Percentiles rank a stretch among this genome's conserved stretches.
phyloP scores from a whole-genome alignment of 2,888 invertebrate genomes.

The Macrophya alboannulata region DNA sequence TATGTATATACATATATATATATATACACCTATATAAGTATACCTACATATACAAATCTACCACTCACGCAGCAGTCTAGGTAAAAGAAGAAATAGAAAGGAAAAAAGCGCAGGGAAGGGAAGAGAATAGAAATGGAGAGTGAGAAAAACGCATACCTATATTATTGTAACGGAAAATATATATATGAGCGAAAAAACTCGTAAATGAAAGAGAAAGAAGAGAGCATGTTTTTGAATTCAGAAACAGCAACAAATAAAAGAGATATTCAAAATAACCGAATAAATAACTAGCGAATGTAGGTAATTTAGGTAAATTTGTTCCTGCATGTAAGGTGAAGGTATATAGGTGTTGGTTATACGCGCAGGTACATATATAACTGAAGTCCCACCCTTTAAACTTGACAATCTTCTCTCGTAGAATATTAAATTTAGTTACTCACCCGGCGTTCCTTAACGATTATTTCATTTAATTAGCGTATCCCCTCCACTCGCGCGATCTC shows the following conservation, averaged over 20 bases:
- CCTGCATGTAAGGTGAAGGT: background rate
- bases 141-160: background rate
- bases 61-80: background rate
- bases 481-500: background rate
- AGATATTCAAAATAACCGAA: background rate
- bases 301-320: background rate
- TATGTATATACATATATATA: background rate
- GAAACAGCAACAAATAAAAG: background rate
- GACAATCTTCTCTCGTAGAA: constrained; percentile 31
- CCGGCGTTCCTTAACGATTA: constrained; percentile 39
- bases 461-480: constrained; percentile 40
- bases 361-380: background rate
- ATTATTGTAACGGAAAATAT: background rate
- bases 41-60: background rate
- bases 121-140: background rate
- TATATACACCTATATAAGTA: background rate
- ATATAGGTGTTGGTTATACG: background rate
- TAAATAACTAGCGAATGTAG: background rate
- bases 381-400: constrained; percentile 38
- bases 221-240: background rate
- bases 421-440: constrained; percentile 31
- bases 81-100: background rate
- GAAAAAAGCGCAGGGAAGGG: background rate
- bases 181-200: background rate
- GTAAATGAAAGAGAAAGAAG: background rate